phyloP scores from a whole-genome alignment of 2,888 invertebrate genomes.

The Helobdella robusta region DNA sequence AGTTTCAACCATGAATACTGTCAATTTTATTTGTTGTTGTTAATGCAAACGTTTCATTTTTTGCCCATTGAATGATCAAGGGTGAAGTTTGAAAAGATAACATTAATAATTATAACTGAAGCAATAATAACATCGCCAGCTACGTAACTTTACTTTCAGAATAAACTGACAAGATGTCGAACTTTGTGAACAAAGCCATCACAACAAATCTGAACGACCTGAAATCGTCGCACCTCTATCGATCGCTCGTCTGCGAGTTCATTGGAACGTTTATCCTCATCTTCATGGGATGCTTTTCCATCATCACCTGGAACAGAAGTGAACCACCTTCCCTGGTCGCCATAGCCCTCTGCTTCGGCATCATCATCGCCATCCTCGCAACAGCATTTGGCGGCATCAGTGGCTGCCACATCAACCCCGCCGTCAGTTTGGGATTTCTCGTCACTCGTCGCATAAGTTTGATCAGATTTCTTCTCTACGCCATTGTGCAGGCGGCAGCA shows the following conservation, averaged over 20 bases:
- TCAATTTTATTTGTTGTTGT: too few species aligned
- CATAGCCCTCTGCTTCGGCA: slow-evolving; percentile 64
- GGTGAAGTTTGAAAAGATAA: too few species aligned
- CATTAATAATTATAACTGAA: too few species aligned
- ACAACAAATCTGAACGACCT: slow-evolving; percentile 32
- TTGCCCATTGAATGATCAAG: too few species aligned
- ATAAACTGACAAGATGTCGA: too few species aligned
- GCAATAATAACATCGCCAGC: too few species aligned
- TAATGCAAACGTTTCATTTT: too few species aligned
- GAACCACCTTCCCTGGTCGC: slow-evolving; percentile 20
- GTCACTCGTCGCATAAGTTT: slow-evolving; percentile 69
- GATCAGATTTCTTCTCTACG: slow-evolving; percentile 52
- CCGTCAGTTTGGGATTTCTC: slow-evolving; percentile 75
- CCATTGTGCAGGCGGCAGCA: slow-evolving; percentile 70
- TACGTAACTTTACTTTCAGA: too few species aligned
- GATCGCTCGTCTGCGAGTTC: slow-evolving; percentile 71
- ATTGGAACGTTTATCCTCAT: slow-evolving; percentile 74
- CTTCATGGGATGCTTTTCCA: slow-evolving; percentile 61
- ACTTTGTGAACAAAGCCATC: too few species aligned
- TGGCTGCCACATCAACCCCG: slow-evolving; percentile 85
- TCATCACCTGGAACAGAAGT: slow-evolving; percentile 38
- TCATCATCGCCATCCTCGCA: slow-evolving; percentile 71
- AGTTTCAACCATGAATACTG: too few species aligned
- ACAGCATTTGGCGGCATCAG: slow-evolving; percentile 77
- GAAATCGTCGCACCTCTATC: slow-evolving; percentile 55